These are phyloP conservation scores for Patiria miniata DNA, from an alignment of 35 echinoderm and acorn worm species.

Conservation along the genomic window DNA sequence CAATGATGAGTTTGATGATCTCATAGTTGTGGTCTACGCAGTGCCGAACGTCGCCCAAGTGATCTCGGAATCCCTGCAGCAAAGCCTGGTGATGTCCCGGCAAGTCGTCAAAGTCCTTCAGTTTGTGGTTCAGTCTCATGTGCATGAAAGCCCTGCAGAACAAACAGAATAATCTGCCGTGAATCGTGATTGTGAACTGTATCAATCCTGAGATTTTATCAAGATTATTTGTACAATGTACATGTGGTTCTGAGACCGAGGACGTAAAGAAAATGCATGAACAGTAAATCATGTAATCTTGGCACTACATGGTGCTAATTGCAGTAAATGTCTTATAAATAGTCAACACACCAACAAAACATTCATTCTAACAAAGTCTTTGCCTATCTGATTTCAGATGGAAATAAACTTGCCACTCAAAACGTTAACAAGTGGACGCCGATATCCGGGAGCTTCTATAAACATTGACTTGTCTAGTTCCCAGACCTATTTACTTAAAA, in stretches of 20 bases:
- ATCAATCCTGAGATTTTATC: neutral
- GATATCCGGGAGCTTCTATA: too few relatives aligned
- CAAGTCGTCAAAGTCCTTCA: conserved; percentile 61
- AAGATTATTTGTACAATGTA: too few relatives aligned
- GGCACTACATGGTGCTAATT: too few relatives aligned
- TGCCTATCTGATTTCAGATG: too few relatives aligned
- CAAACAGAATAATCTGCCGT: neutral
- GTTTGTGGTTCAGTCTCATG: conserved; percentile 59
- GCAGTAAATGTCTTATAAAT: too few relatives aligned
- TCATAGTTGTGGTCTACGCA: conserved; percentile 84
- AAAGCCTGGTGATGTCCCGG: conserved; percentile 71
- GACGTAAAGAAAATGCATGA: neutral
- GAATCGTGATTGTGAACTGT: neutral
- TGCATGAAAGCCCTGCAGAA: conserved; percentile 61
- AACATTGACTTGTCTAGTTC: too few relatives aligned
- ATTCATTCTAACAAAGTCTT: too few relatives aligned
- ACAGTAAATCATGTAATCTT: too few relatives aligned
- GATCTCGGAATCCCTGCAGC: conserved; percentile 52
- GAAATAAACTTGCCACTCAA: too few relatives aligned
- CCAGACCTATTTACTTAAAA: too few relatives aligned
- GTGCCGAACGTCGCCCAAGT: conserved; percentile 58
- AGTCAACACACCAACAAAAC: too few relatives aligned
- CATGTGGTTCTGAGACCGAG: neutral
- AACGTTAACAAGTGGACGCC: too few relatives aligned
- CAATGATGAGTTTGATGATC: conserved; percentile 76